phyloP scores from a whole-genome alignment of 2,113 vertebrate genomes.

The Chrysochloris asiatica region DNA sequence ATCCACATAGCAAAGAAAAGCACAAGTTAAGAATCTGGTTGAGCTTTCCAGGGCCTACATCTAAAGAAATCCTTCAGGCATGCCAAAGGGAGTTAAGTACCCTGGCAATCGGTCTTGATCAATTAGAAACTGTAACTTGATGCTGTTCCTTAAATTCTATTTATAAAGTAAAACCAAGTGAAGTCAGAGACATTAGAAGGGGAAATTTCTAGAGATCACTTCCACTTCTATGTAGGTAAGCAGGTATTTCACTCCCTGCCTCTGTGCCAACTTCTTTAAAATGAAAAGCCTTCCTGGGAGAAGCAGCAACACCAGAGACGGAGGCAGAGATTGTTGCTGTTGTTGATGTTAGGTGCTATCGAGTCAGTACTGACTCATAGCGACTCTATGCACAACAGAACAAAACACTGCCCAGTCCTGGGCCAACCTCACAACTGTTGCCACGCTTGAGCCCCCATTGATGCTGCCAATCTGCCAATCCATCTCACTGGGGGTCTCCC shows the following conservation, averaged over 20 bases:
- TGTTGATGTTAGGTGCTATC: no score
- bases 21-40: conserved; percentile 11
- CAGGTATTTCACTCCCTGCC: not conserved
- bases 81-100: not conserved
- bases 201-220: conserved; percentile 37
- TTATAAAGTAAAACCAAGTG: conserved; percentile 50
- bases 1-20: not conserved
- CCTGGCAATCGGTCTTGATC: not conserved
- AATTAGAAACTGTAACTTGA: conserved; percentile 37
- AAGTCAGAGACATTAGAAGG: not conserved
- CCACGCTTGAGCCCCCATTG: no score
- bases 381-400: no score
- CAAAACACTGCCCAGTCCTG: no score
- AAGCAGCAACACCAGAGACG: no score
- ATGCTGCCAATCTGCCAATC: no score
- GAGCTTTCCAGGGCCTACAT: conserved; percentile 17
- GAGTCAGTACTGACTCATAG: no score
- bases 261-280: conserved; percentile 31
- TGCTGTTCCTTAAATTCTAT: not conserved
- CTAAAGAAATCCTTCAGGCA: conserved; percentile 15
- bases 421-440: no score
- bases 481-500: no score
- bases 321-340: no score
- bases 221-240: not conserved
- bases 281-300: conserved; percentile 29